Evolutionary conservation across 2,113 vertebrate genomes (phyloP).

Genomic region (Gymnorhina tibicen): DNA sequence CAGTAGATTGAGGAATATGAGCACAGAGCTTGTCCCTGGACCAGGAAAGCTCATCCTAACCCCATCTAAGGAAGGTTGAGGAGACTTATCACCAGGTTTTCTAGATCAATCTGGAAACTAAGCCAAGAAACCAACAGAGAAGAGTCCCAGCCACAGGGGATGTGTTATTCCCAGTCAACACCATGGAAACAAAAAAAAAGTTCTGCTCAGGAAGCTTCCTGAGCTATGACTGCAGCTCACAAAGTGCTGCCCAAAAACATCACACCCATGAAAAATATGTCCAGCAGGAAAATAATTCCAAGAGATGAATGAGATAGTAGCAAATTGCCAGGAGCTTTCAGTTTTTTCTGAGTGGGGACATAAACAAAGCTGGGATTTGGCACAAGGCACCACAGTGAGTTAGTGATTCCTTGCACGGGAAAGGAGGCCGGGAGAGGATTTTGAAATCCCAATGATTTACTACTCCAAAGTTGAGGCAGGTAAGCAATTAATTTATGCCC

Average conservation of each 20-base stretch:
- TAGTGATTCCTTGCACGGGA: not conserved
- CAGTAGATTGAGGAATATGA: not conserved
- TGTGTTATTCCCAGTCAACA: not conserved
- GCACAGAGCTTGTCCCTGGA: not conserved
- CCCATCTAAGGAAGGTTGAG: not conserved
- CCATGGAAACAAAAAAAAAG: not conserved
- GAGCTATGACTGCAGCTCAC: not conserved
- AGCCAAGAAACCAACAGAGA: not conserved
- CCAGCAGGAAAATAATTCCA: not conserved
- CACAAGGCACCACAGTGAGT: not conserved
- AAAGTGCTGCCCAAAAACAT: not conserved
- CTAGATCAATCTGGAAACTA: not conserved
- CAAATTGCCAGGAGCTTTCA: not conserved
- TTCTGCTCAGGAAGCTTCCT: not conserved
- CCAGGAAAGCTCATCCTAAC: not conserved
- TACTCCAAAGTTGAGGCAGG: not conserved
- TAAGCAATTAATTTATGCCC: not conserved
- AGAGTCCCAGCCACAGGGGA: not conserved
- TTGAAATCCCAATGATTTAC: not conserved
- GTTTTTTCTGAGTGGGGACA: not conserved
- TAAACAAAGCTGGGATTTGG: not conserved
- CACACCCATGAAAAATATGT: slow-evolving; percentile 25
- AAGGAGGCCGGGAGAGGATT: not conserved
- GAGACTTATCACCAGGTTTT: not conserved
- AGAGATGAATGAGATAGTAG: not conserved